Evolutionary conservation across 2,113 vertebrate species (phyloP), one percentile per base, ranked within the genome.

Genomic region (Stictonetta naevosa): DNA sequence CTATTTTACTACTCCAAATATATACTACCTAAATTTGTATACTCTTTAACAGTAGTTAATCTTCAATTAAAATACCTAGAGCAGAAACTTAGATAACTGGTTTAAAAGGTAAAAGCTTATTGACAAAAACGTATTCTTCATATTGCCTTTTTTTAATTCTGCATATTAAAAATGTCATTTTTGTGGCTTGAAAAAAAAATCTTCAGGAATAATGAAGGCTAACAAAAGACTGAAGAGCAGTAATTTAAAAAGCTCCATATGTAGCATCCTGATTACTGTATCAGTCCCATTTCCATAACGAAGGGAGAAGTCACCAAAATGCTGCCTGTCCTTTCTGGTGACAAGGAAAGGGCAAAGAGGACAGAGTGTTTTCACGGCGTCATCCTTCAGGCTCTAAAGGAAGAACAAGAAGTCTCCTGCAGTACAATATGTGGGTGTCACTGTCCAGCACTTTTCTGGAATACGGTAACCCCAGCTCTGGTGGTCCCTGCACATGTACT

Each of bases 61-160:
- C 98, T 98, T 97, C 98, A 98, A 98, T 98, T 98, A 98, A 98
- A 98, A 98, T 98, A 98, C 98, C 97, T 95, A 96, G 97, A 98
- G 98, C 98, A 98, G 97, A 98, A 98, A 98, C 97, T 86, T 95
- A 92, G 98, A 98, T 98, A 98, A 98, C 97, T 97, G 97, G 97
- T 97, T 98, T 97, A 97, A 98, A 98, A 96, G 86, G 97, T 96
- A 98, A 96, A 96, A 97, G 97, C 98, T 98, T 98, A 98, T 96
- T 98, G 98, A 98, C 97, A 97, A 97, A 95, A 97, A 97, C 8
- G 96, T 97, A 95, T 94, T 97, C 96, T 97, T 96, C 95, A 76
- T 95, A 97, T 91, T 98, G 94, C 97, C 91, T 97, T 97, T 96
- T 96, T 97, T 96, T 80, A 96, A 97, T 86, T 95, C 97, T 97